These are phyloP conservation scores for Cremastobaeus sp. DNA, from an alignment of 2,888 invertebrate genomes.

Conservation along the genomic window DNA sequence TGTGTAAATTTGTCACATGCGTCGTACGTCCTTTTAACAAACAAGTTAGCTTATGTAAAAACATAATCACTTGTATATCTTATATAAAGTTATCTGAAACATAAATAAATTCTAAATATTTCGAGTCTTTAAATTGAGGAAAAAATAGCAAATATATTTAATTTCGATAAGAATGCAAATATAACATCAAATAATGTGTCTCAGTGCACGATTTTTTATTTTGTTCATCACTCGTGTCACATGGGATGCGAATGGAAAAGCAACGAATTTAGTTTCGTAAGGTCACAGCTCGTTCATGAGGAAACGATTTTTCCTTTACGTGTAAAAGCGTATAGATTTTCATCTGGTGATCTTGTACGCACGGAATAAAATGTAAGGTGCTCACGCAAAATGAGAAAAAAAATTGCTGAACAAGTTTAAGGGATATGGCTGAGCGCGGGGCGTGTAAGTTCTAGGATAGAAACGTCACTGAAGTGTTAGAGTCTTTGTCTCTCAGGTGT, in stretches of 20 bases:
- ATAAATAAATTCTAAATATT: too few species aligned
- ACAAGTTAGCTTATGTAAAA: too few species aligned
- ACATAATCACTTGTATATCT: not conserved
- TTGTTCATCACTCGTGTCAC: constrained; percentile 6
- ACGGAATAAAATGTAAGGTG: too few species aligned
- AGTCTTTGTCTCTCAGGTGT: constrained; percentile 58
- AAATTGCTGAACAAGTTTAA: not conserved
- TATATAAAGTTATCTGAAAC: constrained; percentile 5
- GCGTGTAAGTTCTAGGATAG: constrained; percentile 8
- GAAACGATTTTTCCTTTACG: constrained; percentile 37
- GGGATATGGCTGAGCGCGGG: constrained; percentile 38
- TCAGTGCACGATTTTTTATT: not conserved
- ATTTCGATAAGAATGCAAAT: too few species aligned
- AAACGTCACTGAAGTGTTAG: constrained; percentile 28
- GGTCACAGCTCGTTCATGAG: constrained; percentile 36
- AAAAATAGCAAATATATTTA: too few species aligned
- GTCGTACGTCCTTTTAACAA: constrained; percentile 24
- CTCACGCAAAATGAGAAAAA: not conserved
- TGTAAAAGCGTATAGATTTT: not conserved
- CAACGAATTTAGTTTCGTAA: constrained; percentile 42
- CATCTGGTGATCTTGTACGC: not conserved
- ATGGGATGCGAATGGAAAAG: constrained; percentile 3
- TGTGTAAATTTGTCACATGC: constrained; percentile 18
- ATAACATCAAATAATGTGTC: not conserved
- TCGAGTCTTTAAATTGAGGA: too few species aligned